A percentile compares a stretch with the other conserved stretches of the same genome.
phyloP scores from a whole-genome alignment of 37 sponge, comb jelly and placozoan species.

The Cladorhizidae sp. region DNA sequence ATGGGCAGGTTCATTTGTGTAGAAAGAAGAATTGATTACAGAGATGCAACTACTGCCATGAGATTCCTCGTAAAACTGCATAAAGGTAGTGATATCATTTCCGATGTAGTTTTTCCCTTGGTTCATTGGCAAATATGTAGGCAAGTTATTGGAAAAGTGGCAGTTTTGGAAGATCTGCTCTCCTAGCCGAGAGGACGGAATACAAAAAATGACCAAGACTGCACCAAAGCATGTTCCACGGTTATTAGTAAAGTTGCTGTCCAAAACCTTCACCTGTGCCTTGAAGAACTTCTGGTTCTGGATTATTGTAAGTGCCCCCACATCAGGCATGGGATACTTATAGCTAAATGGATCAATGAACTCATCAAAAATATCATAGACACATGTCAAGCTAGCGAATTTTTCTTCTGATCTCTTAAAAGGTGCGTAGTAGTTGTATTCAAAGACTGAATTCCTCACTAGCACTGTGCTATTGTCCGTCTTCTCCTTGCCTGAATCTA shows the following conservation, averaged over 20 bases:
- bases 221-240: constrained; percentile 12
- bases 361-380: not conserved
- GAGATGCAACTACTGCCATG: not conserved
- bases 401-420: too few species aligned
- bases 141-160: constrained; percentile 1
- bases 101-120: constrained; percentile 8
- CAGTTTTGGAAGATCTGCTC: not conserved
- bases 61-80: not conserved
- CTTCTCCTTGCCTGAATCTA: not conserved
- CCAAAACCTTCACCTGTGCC: not conserved
- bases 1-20: too few species aligned
- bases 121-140: not conserved
- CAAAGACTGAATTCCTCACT: not conserved
- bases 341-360: not conserved
- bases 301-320: constrained; percentile 14
- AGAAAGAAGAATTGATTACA: not conserved
- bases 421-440: not conserved
- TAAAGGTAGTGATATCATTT: not conserved
- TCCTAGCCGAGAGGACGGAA: not conserved
- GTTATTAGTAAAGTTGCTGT: constrained; percentile 6
- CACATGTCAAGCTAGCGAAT: not conserved
- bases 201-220: not conserved
- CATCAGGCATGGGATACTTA: not conserved
- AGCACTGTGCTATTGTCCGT: not conserved
- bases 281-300: not conserved